phyloP scores from a whole-genome alignment of 2,113 vertebrate genomes.

The Empidonax traillii region DNA sequence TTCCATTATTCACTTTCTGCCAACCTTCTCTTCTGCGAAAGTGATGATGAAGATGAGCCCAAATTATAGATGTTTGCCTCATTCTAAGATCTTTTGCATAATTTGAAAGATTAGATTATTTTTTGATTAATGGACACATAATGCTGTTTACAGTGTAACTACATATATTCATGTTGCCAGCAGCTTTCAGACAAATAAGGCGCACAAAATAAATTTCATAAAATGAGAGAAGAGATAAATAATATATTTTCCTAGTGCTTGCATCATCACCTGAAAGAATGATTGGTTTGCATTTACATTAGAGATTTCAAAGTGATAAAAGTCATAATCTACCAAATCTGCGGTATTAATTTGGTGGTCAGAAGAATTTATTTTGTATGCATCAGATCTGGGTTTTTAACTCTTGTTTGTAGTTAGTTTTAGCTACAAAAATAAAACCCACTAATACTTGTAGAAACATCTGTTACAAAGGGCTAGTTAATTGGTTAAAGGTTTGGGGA shows the following conservation, averaged over 20 bases:
- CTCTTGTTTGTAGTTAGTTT: not conserved
- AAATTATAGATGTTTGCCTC: not conserved
- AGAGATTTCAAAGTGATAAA: not conserved
- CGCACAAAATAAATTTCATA: not conserved
- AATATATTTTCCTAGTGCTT: not conserved
- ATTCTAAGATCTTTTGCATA: not conserved
- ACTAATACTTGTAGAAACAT: not conserved
- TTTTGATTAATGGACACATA: not conserved
- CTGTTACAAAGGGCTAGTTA: not conserved
- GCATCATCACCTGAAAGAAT: not conserved
- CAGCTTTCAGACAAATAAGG: not conserved
- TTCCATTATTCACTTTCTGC: not conserved
- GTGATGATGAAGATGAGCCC: not conserved
- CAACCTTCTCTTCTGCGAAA: not conserved
- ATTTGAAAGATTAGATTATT: not conserved
- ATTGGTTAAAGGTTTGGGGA: not conserved
- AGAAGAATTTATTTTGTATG: not conserved
- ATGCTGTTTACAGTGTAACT: not conserved
- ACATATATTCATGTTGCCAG: not conserved
- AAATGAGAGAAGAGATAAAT: not conserved
- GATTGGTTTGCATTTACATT: not conserved
- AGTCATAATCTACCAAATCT: not conserved
- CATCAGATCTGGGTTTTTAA: not conserved
- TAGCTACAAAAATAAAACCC: not conserved
- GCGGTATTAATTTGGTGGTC: not conserved